phyloP scores from a whole-genome alignment of 2,797 vertebrate genomes.

The Prionace glauca region DNA sequence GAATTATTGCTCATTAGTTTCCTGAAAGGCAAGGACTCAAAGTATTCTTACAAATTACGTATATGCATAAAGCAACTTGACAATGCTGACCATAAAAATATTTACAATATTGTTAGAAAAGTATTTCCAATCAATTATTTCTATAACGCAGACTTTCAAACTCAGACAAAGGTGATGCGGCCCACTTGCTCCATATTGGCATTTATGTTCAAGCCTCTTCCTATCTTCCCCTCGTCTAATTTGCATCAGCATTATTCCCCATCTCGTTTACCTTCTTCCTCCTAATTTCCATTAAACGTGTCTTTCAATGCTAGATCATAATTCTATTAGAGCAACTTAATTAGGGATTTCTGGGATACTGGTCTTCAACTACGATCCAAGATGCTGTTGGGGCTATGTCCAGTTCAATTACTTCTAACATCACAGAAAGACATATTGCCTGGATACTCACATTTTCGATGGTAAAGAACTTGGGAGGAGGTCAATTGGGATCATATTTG shows the following conservation, averaged over 20 bases:
- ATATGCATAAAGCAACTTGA: background rate
- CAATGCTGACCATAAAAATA: background rate
- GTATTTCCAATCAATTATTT: background rate
- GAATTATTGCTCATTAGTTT: background rate
- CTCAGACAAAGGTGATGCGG: too few relatives aligned
- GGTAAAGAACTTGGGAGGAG: background rate
- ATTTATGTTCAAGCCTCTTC: too few relatives aligned
- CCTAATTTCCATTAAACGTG: too few relatives aligned
- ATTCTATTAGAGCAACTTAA: too few relatives aligned
- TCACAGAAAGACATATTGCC: background rate
- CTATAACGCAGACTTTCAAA: background rate
- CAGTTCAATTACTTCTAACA: background rate
- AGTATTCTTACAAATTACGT: background rate
- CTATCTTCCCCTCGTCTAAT: too few relatives aligned
- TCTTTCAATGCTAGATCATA: too few relatives aligned
- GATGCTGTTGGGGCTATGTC: background rate
- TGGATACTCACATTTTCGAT: background rate
- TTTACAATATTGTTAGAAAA: background rate
- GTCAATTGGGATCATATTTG: background rate
- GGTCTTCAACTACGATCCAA: background rate
- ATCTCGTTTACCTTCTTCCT: too few relatives aligned
- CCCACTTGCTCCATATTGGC: too few relatives aligned
- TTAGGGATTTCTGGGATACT: background rate
- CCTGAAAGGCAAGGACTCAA: background rate
- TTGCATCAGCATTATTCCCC: too few relatives aligned